Conservation (phyloP, 2,797 vertebrate species). For the Denticeps clupeoides region DNA sequence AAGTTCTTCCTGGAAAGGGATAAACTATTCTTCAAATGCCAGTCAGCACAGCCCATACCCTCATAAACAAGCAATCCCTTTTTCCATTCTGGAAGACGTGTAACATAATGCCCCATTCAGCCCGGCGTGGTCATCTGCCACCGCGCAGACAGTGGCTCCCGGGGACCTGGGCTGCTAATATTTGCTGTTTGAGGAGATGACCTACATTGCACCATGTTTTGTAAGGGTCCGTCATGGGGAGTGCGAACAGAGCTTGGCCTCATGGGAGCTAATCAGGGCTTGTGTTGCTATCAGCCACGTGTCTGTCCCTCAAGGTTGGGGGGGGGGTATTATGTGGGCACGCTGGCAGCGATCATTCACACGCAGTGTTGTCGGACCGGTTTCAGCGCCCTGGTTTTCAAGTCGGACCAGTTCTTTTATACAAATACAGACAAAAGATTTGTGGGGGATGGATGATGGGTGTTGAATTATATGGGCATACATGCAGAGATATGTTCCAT, state of each 20-base stretch:
- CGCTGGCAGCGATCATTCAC: not conserved
- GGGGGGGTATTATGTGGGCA: too few species aligned
- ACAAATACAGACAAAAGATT: not conserved
- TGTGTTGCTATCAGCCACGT: conserved; percentile 37
- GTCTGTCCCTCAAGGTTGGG: not conserved
- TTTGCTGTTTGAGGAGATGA: conserved; percentile 9
- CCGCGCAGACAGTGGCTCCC: not conserved
- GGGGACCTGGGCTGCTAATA: not conserved
- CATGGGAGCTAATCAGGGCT: conserved; percentile 40
- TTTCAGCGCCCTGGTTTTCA: not conserved
- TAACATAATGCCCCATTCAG: not conserved
- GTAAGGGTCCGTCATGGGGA: not conserved
- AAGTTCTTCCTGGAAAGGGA: not conserved
- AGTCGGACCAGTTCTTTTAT: not conserved
- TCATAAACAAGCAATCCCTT: not conserved
- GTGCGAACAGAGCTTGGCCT: conserved; percentile 20
- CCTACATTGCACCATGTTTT: conserved; percentile 16
- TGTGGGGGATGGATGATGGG: not conserved
- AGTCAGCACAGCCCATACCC: not conserved
- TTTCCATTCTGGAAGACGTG: not conserved
- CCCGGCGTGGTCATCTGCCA: not conserved
- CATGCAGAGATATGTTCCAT: conserved; percentile 6
- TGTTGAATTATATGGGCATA: not conserved
- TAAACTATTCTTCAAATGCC: not conserved
- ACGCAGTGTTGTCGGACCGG: not conserved